Percentiles rank a stretch among this genome's conserved stretches.
These are phyloP conservation scores for Andrena bicolor DNA, from an alignment of 2,888 invertebrate genomes.

Conservation along the genomic window DNA sequence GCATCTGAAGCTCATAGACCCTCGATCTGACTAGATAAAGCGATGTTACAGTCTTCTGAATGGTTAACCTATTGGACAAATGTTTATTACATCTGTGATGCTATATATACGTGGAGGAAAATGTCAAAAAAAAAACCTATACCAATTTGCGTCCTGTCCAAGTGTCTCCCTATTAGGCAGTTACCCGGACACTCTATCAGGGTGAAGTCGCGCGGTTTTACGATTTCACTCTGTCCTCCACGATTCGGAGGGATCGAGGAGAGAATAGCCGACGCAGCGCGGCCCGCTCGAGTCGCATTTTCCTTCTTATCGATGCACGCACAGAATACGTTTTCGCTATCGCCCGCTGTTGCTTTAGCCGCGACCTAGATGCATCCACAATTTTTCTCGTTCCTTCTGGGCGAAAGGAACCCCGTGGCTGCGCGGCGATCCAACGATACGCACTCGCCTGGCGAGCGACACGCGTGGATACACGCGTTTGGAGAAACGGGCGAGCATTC, in stretches of 20 bases:
- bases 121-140: too few relatives aligned
- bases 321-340: slow-evolving; percentile 76
- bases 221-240: neutral
- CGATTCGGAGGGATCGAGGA: too few relatives aligned
- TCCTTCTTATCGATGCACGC: slow-evolving; percentile 78
- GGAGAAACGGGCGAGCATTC: slow-evolving; percentile 39
- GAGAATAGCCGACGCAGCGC: slow-evolving; percentile 9
- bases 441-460: slow-evolving; percentile 34
- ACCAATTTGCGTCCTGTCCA: too few relatives aligned
- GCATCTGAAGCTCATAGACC: too few relatives aligned
- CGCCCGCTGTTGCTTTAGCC: slow-evolving; percentile 76
- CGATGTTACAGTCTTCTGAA: too few relatives aligned
- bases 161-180: neutral
- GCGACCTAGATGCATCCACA: slow-evolving; percentile 81
- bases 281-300: slow-evolving; percentile 38
- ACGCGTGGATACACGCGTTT: too few relatives aligned
- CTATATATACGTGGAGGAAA: too few relatives aligned
- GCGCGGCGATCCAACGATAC: slow-evolving; percentile 73
- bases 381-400: slow-evolving; percentile 73
- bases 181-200: neutral
- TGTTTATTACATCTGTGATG: too few relatives aligned
- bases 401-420: slow-evolving; percentile 52
- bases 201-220: neutral
- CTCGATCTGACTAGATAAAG: too few relatives aligned
- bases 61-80: too few relatives aligned